Conservation (phyloP, 2,888 invertebrate species). For the Spilarctia lutea region DNA sequence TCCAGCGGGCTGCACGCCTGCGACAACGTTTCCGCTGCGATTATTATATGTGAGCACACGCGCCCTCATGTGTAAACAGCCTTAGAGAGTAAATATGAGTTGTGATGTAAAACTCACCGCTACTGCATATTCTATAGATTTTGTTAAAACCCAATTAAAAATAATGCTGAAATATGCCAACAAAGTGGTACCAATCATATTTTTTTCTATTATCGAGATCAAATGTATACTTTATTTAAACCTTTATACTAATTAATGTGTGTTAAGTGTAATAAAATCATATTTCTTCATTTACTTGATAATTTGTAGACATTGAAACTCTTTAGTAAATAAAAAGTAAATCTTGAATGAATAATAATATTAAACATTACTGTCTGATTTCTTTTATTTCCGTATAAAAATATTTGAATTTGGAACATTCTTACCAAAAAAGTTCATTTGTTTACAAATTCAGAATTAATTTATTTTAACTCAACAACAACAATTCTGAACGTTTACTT, state of each 20-base stretch:
- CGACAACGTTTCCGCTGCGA: constrained; percentile 67
- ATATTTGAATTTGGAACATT: constrained; percentile 3
- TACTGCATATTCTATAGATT: constrained; percentile 24
- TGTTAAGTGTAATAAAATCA: too few species aligned
- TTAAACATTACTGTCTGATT: not conserved
- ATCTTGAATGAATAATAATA: not conserved
- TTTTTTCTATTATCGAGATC: not conserved
- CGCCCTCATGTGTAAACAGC: constrained; percentile 55
- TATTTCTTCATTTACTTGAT: too few species aligned
- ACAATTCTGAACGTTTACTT: constrained; percentile 18
- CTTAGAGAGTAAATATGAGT: constrained; percentile 56
- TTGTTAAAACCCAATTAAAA: constrained; percentile 18
- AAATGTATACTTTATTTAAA: not conserved
- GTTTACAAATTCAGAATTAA: not conserved
- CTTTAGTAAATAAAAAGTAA: not conserved
- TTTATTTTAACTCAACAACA: not conserved
- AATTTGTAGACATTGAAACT: too few species aligned
- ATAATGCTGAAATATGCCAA: not conserved
- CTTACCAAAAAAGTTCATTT: not conserved
- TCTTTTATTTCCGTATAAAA: not conserved
- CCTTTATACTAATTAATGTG: too few species aligned
- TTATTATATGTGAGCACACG: constrained; percentile 62
- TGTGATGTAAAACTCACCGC: constrained; percentile 44
- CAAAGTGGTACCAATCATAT: not conserved
- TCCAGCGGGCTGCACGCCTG: constrained; percentile 61